Base-by-base conservation (phyloP, 2,888 invertebrate genomes). In the Dascillus cervinus region DNA sequence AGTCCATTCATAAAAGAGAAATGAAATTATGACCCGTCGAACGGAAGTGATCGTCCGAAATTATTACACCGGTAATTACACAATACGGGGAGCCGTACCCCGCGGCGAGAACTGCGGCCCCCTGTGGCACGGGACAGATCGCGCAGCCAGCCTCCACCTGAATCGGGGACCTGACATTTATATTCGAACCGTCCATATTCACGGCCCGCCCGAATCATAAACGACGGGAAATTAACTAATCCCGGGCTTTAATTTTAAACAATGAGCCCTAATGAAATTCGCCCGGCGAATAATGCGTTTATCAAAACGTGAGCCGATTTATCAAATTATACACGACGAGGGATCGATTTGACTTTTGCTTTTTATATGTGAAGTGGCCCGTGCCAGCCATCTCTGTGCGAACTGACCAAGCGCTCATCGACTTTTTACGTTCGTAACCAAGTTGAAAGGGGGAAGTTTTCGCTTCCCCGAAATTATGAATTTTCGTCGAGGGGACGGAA, bases 221-320 rank as follows among this genome's bases (percentile, higher is more conserved):
- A n/a, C n/a, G n/a, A 62, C 61, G 62, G 61, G 58, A 59, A 62
- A 62, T 62, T 61, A 61, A 61, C 60, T 59, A 60, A 60, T 56
- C 55, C 56, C 39, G 27, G 55, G 59, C 60, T 61, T 61, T 60
- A 62, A 62, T 61, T 62, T 61, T 61, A 60, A 62, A 65, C 64
- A 65, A 64, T 65, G 62, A 53, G 53, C 55, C 56, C 57, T 65
- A 64, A 65, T 64, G 62, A 63, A 64, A 64, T 65, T 62, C 60
- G 61, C 60, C 62, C 61, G 52, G 56, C 58, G 58, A 65, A 63
- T 52, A 53, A 52, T 52, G 43, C 50, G 49, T 50, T 53, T 52
- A 50, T 49, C 35, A 39, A 42, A 39, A 53, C 53, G 50, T 47
- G 52, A 37, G 41, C 39, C 37, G 53, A 38, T 43, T 51, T 39